Conservation (phyloP, 2,888 invertebrate species). For the Ormyrus nitidulus region DNA sequence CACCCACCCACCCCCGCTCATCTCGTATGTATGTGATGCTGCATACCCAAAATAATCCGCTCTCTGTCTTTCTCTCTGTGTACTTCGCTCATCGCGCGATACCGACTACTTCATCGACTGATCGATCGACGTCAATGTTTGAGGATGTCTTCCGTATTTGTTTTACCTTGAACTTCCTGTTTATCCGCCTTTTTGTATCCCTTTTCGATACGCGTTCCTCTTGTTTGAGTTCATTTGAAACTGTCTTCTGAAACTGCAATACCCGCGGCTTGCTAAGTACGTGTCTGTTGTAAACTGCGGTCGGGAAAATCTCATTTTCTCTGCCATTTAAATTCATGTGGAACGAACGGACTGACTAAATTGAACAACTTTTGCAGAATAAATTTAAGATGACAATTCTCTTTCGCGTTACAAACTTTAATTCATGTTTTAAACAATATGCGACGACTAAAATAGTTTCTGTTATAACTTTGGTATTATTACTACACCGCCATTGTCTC, state of each 20-base stretch:
- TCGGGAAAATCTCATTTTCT: neutral
- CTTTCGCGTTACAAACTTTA: no score
- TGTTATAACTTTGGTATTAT: no score
- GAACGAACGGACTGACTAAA: no score
- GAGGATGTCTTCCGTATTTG: constrained; percentile 39
- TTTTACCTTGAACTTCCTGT: constrained; percentile 42
- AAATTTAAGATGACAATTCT: no score
- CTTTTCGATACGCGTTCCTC: neutral
- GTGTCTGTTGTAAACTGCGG: constrained; percentile 20
- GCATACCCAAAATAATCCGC: constrained; percentile 6
- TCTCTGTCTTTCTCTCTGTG: constrained; percentile 1
- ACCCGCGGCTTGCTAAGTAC: neutral
- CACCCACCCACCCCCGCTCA: no score
- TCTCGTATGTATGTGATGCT: neutral
- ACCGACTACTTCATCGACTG: neutral
- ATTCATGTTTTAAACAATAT: no score
- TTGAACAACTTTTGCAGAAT: no score
- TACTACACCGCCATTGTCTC: neutral
- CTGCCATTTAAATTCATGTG: neutral
- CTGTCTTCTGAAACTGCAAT: no score
- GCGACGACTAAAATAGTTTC: no score
- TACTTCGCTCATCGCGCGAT: constrained; percentile 11
- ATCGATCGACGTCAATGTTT: constrained; percentile 47
- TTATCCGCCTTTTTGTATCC: constrained; percentile 32
- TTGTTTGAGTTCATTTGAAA: no score